Base-by-base conservation (phyloP, 2,797 vertebrate species). In the Mus minutoides region DNA sequence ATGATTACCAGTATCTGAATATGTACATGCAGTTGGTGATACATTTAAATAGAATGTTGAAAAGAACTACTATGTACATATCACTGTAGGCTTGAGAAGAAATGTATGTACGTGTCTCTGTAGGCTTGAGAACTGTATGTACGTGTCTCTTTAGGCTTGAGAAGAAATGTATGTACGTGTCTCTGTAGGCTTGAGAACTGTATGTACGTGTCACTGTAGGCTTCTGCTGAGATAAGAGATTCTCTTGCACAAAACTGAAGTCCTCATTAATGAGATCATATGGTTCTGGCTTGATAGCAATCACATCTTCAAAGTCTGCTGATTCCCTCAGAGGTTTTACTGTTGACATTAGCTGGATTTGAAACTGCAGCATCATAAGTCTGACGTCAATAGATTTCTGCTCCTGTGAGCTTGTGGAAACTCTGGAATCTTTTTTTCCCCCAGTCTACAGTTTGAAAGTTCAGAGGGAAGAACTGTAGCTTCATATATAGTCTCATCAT, bases 201-300 rank as follows among this genome's bases (percentile, higher is more conserved):
- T 98, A 98, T 17, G 97, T 98, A 89, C 98, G 96, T 78, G 98
- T 98, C 86, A 98, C 98, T 34, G 98, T 94, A 0, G 98, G 96
- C 77, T 98, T 98, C 75, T 98, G 98, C 10, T 99, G 98, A 34
- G 97, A 97, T 98, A 98, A 77, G 88, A 98, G 92, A 94, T 43
- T 99, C 95, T 99, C 99, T 90, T 98, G 97, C 21, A 98, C 97
- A 40, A 98, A 98, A 98, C 98, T 98, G 2, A 98, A 97, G 78
- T 99, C 99, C 77, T 99, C 99, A 3, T 99, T 98, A 22, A 99
- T 99, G 40, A 99, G 98, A 52, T 99, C 99, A n/a, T 99, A 99
- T 97, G 99, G 98, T 93, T 99, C 99, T 0, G 99, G 99, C 97
- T 99, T 99, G 98, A 99, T 99, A 97, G 99, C 99, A 88, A 99